These are phyloP conservation scores for Phrynocephalus guinanensis DNA, from an alignment of 2,797 vertebrate genomes.

Conservation along the genomic window DNA sequence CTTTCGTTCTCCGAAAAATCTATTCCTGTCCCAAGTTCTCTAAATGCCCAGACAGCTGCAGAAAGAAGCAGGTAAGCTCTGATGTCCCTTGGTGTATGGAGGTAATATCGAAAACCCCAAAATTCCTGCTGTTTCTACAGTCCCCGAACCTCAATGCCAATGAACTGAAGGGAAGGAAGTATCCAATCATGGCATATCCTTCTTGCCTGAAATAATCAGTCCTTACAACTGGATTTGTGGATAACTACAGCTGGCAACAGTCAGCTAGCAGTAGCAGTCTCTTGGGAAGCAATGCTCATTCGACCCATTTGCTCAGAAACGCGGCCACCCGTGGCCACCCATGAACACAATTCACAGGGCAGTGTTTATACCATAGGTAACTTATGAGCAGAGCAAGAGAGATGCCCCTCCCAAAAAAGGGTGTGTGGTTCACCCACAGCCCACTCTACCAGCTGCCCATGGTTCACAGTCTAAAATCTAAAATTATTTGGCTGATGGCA, in stretches of 20 bases:
- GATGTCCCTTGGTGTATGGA: not conserved
- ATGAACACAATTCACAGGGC: not conserved
- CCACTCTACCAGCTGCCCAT: too few relatives aligned
- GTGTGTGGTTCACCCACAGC: too few relatives aligned
- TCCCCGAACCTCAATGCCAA: not conserved
- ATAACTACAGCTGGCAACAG: not conserved
- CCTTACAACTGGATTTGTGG: not conserved
- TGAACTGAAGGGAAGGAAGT: not conserved
- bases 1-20: too few relatives aligned
- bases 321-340: too few relatives aligned
- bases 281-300: too few relatives aligned
- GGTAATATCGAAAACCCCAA: not conserved
- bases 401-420: too few relatives aligned
- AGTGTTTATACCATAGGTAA: not conserved
- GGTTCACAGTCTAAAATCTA: not conserved
- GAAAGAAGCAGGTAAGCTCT: not conserved
- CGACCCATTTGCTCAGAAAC: too few relatives aligned
- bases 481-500: not conserved
- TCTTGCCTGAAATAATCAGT: not conserved
- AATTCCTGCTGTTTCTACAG: not conserved
- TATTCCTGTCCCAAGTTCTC: not conserved
- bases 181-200: not conserved
- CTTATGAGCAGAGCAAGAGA: too few relatives aligned
- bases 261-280: too few relatives aligned
- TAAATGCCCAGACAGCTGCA: too few relatives aligned